phyloP scores from a whole-genome alignment of 2,888 invertebrate genomes.

The Pharmacophagus antenor region DNA sequence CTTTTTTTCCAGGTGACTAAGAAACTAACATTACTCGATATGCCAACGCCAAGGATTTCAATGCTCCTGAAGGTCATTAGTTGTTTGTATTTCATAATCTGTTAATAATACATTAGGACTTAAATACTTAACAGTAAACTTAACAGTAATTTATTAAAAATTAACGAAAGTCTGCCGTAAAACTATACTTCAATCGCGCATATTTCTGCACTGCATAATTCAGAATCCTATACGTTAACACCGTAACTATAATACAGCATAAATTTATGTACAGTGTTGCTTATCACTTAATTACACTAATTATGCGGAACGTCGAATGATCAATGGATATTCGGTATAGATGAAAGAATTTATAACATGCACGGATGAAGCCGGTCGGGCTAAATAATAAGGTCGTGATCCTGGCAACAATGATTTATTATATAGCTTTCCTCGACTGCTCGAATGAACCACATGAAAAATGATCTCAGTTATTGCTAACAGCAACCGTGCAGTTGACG shows the following conservation, averaged over 20 bases:
- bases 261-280: slow-evolving; percentile 21
- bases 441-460: slow-evolving; percentile 80
- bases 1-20: too few species aligned
- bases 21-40: too few species aligned
- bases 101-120: too few species aligned
- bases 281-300: slow-evolving; percentile 30
- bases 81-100: too few species aligned
- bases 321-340: slow-evolving; percentile 38
- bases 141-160: too few species aligned
- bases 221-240: slow-evolving; percentile 2
- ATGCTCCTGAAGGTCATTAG: too few species aligned
- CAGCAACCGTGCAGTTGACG: slow-evolving; percentile 77
- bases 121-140: too few species aligned
- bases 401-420: slow-evolving; percentile 79
- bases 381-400: slow-evolving; percentile 77
- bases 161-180: neutral
- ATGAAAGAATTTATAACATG: slow-evolving; percentile 60
- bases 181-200: slow-evolving; percentile 2
- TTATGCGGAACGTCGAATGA: slow-evolving; percentile 27
- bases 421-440: slow-evolving; percentile 77
- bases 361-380: slow-evolving; percentile 69
- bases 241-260: slow-evolving; percentile 12
- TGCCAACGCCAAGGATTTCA: too few species aligned
- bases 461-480: slow-evolving; percentile 78
- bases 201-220: slow-evolving; percentile 8